A percentile compares a stretch with the other conserved stretches of the same genome.
Conservation (phyloP, 2,113 vertebrate genomes). For the Cygnus buccinator region DNA sequence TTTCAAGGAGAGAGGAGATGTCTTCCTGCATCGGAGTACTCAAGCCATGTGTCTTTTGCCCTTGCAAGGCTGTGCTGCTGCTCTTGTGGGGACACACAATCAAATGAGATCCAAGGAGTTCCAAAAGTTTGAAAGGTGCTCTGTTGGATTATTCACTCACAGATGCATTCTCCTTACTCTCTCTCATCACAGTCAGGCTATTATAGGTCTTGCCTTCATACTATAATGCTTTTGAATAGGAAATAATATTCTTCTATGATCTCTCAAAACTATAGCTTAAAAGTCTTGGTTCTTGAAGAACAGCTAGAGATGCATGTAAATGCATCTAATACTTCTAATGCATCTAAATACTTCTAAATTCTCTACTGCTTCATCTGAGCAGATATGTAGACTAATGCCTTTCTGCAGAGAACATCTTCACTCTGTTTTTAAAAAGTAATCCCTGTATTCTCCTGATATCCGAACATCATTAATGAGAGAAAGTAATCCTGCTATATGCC, state of each 20-base stretch:
- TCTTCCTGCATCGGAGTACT: neutral
- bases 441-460: neutral
- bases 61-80: neutral
- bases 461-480: neutral
- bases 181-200: neutral
- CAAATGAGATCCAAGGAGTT: neutral
- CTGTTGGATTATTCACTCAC: neutral
- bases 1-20: neutral
- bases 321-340: neutral
- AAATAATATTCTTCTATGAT: neutral
- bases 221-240: neutral
- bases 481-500: neutral
- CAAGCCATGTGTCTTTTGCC: neutral
- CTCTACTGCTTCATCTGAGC: neutral
- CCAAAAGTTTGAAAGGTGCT: neutral
- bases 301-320: neutral
- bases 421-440: neutral
- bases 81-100: neutral
- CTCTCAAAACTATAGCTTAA: neutral
- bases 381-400: accelerated
- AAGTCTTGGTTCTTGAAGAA: neutral
- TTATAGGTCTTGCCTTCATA: neutral
- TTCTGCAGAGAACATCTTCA: neutral
- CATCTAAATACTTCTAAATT: neutral
- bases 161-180: neutral